Evolutionary conservation across 2,888 invertebrate species (phyloP).

Genomic region (Uloborus plumipes): DNA sequence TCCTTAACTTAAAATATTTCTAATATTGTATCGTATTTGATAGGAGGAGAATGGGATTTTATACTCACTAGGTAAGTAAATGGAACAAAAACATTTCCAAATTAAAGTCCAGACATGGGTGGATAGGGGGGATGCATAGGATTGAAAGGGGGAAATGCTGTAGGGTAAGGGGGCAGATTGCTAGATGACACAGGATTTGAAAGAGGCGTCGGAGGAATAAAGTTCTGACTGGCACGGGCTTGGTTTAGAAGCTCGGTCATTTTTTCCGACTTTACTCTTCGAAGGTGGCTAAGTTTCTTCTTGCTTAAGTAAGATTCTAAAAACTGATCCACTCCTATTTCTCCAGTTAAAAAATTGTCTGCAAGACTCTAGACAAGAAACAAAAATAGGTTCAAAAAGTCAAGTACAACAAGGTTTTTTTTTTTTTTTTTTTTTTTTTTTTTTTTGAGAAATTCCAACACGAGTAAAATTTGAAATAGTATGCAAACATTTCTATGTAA

Average conservation of each 20-base stretch:
- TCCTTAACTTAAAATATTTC: too few species aligned
- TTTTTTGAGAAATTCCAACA: too few species aligned
- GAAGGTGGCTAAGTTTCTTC: slow-evolving; percentile 83
- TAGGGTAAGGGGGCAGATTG: slow-evolving; percentile 27
- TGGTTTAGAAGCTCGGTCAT: slow-evolving; percentile 77
- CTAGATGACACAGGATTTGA: slow-evolving; percentile 5
- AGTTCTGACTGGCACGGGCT: slow-evolving; percentile 34
- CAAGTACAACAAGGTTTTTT: too few species aligned
- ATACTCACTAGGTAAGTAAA: too few species aligned
- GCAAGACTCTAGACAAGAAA: slow-evolving; percentile 75
- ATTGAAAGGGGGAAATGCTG: slow-evolving; percentile 12
- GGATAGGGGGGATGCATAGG: slow-evolving; percentile 9
- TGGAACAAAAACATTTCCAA: too few species aligned
- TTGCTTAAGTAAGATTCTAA: slow-evolving; percentile 84
- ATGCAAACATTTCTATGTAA: too few species aligned
- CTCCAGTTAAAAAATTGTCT: slow-evolving; percentile 82
- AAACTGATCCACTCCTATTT: slow-evolving; percentile 83
- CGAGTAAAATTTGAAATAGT: too few species aligned
- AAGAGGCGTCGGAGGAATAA: slow-evolving; percentile 16
- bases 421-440: too few species aligned
- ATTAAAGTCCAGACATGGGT: background rate
- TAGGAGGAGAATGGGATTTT: too few species aligned
- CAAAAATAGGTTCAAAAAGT: too few species aligned
- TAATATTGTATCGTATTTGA: too few species aligned
- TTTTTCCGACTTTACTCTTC: slow-evolving; percentile 94